Base-by-base conservation (phyloP, 2,888 invertebrate species). In the Agrypnus murinus region DNA sequence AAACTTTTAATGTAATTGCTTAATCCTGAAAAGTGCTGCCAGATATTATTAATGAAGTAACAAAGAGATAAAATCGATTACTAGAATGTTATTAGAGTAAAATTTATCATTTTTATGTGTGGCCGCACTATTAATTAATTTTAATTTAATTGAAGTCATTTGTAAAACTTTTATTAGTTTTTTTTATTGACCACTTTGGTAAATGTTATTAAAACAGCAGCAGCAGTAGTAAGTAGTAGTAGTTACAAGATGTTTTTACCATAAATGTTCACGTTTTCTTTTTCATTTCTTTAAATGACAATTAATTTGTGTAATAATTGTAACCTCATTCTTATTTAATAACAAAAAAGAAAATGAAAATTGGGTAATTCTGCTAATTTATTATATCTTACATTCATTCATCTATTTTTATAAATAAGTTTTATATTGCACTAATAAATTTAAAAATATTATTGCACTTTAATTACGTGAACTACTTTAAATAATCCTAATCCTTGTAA, bases 191-290 rank as follows among this genome's bases (percentile, higher is more conserved):
- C 50, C 25, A 55, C 45, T 65, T 34, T 65, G 32, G 43, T 32
- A 64, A 38, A 53, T 43, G 53, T 14, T 55, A 12, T n/a, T n/a
- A n/a, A n/a, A n/a, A 25, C 25, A 25, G 25, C 25, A 25, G 25
- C 25, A 25, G 25, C 25, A 25, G 25, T 5, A 25, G 19, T 12
- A 12, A 25, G 25, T 5, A 25, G 25, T 5, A 25, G 25, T 5
- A 25, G 19, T 12, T 8, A 46, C 25, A 60, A 63, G 55, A 68
- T 36, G 62, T 53, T 63, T 57, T 62, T 32, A 60, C 68, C 68
- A 63, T 68, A 68, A 63, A 68, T 34, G 69, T 64, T 69, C 69
- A 64, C 57, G 63, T 31, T 63, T 25, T 25, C 25, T 25, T 25
- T 25, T 25, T 63, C 46, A 38, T 48, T 69, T 57, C 45, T 45